phyloP scores from a whole-genome alignment of 2,113 vertebrate species.

The Bubo blakistoni region DNA sequence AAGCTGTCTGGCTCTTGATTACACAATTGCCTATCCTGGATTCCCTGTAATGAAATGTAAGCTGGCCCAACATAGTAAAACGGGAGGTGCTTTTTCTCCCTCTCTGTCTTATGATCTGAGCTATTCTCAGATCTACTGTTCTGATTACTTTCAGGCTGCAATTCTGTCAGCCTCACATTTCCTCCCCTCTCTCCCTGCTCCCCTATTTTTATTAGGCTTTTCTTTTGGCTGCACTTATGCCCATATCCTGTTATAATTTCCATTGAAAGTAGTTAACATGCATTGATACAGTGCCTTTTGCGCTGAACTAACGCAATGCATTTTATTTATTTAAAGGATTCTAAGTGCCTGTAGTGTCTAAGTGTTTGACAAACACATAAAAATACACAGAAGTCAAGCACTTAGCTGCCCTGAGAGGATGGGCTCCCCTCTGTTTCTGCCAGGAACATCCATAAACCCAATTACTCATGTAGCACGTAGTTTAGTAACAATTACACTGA shows the following conservation, averaged over 20 bases:
- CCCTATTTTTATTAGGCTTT: conserved; percentile 10
- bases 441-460: conserved; percentile 33
- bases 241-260: not conserved
- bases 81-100: not conserved
- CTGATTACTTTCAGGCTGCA: not conserved
- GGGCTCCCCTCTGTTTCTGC: conserved; percentile 23
- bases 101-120: not conserved
- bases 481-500: conserved; percentile 46
- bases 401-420: conserved; percentile 45
- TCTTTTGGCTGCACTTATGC: not conserved
- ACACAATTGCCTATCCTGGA: conserved; percentile 32
- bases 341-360: conserved; percentile 50
- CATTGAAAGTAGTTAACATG: conserved; percentile 16
- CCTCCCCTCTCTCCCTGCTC: not conserved
- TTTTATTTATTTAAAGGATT: conserved; percentile 69
- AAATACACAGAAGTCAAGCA: conserved; percentile 58
- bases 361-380: conserved; percentile 57
- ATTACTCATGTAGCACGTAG: not conserved
- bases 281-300: conserved; percentile 32
- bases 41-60: conserved; percentile 19
- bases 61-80: not conserved
- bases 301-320: not conserved
- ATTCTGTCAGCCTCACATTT: not conserved
- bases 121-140: conserved; percentile 22
- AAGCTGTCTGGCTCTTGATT: conserved; percentile 56